Conservation (phyloP, 2,113 vertebrate species). For the Sinocyclocheilus grahami region DNA sequence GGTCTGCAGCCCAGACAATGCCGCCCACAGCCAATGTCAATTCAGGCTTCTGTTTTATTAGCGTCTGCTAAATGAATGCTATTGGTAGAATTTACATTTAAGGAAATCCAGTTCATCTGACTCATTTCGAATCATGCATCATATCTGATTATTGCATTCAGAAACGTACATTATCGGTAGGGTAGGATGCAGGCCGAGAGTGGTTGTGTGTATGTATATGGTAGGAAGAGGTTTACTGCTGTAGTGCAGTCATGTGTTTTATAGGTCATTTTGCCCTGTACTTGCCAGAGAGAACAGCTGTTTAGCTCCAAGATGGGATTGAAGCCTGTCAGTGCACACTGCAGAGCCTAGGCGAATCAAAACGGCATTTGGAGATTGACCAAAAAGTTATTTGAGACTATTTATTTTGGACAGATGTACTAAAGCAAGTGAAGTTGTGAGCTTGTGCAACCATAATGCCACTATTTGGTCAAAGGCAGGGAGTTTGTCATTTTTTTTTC, state of each 20-base stretch:
- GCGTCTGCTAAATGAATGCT: slow-evolving; percentile 30
- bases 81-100: slow-evolving; percentile 25
- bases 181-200: background rate
- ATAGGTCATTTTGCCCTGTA: slow-evolving; percentile 41
- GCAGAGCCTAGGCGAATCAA: background rate
- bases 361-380: background rate
- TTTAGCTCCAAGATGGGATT: slow-evolving; percentile 12
- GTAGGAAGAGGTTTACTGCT: slow-evolving; percentile 45
- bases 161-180: background rate
- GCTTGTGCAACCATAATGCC: background rate
- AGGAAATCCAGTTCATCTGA: slow-evolving; percentile 21
- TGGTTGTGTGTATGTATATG: slow-evolving; percentile 15
- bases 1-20: slow-evolving; percentile 55
- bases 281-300: slow-evolving; percentile 49
- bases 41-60: slow-evolving; percentile 46
- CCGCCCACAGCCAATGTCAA: slow-evolving; percentile 60
- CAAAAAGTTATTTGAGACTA: background rate
- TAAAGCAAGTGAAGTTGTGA: background rate
- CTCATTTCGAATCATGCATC: slow-evolving; percentile 7
- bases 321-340: background rate
- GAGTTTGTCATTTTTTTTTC: background rate
- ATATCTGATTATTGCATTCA: slow-evolving; percentile 22
- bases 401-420: background rate
- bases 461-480: background rate
- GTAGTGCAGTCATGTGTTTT: slow-evolving; percentile 45